Evolutionary conservation across 1,140 invertebrate genomes (phyloP).

Genomic region (Papilio machaon): DNA sequence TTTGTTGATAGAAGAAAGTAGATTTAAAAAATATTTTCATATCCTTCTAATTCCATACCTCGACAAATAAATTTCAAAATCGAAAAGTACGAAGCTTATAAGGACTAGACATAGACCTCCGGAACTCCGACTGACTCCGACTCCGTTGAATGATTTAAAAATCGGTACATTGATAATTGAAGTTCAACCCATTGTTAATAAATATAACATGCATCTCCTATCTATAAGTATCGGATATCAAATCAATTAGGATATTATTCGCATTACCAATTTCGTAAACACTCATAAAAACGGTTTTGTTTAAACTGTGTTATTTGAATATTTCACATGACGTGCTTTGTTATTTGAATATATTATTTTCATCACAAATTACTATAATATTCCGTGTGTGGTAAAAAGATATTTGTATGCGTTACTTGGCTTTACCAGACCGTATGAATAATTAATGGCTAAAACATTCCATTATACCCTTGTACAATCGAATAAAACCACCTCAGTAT

Average conservation of each 20-base stretch:
- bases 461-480: background rate
- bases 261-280: background rate
- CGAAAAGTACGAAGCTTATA: too few species aligned
- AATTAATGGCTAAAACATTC: slow-evolving; percentile 33
- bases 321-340: background rate
- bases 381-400: slow-evolving; percentile 27
- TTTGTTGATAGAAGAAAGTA: too few species aligned
- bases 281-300: background rate
- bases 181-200: too few species aligned
- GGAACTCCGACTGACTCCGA: too few species aligned
- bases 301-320: background rate
- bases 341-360: background rate
- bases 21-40: too few species aligned
- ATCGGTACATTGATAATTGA: too few species aligned
- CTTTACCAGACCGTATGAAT: slow-evolving; percentile 22
- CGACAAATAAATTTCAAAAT: too few species aligned
- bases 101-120: too few species aligned
- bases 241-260: background rate
- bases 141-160: too few species aligned
- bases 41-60: too few species aligned
- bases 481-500: slow-evolving; percentile 4
- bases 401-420: slow-evolving; percentile 32
- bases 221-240: too few species aligned
- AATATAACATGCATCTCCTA: too few species aligned
- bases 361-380: background rate